Percentiles rank a stretch among this genome's conserved stretches.
Conservation (phyloP, 2,113 vertebrate genomes). For the Pelecanoides urinatrix region DNA sequence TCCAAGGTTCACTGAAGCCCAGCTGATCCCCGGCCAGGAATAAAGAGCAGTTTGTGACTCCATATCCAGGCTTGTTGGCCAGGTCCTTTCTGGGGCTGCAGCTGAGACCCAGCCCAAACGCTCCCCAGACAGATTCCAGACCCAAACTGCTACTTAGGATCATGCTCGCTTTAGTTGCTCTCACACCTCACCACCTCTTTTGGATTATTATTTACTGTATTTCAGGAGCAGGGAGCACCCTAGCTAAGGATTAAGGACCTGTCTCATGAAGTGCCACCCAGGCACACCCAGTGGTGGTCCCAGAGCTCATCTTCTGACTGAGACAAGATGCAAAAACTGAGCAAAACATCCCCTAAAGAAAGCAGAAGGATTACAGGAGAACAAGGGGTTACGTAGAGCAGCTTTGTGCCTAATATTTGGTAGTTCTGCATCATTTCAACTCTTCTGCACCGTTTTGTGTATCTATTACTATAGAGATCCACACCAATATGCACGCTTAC, state of each 20-base stretch:
- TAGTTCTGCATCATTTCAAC: not conserved
- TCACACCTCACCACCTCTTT: not conserved
- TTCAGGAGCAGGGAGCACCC: not conserved
- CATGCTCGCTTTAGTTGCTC: not conserved
- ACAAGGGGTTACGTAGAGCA: not conserved
- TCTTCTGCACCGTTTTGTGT: not conserved
- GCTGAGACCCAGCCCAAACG: not conserved
- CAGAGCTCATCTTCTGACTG: not conserved
- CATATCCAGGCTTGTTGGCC: not conserved
- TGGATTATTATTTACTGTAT: not conserved
- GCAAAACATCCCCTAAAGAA: not conserved
- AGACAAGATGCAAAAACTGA: not conserved
- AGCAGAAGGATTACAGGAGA: not conserved
- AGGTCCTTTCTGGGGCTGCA: not conserved
- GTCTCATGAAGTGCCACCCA: not conserved
- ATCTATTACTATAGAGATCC: no score
- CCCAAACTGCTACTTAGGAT: not conserved
- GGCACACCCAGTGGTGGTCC: not conserved
- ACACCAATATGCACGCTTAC: rapidly evolving
- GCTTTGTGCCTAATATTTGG: not conserved
- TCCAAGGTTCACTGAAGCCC: not conserved
- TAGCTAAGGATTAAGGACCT: not conserved
- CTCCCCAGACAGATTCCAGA: not conserved
- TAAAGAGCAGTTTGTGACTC: not conserved
- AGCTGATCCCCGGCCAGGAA: not conserved